Conservation (phyloP, 2,797 vertebrate genomes). For the Novumbra hubbsi region DNA sequence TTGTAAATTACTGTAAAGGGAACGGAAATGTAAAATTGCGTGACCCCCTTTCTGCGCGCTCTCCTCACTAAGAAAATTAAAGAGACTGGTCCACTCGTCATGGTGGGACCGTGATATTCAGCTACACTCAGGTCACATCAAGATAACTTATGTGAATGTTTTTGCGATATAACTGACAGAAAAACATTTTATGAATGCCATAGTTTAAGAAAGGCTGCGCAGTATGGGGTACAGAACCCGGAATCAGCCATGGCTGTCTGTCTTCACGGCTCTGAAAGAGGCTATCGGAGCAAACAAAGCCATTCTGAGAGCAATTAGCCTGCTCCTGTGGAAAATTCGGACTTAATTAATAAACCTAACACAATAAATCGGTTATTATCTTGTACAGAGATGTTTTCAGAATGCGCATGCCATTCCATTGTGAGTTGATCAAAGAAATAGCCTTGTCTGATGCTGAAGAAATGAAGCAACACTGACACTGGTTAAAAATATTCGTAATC, state of each 20-base stretch:
- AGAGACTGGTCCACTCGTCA: conserved; percentile 63
- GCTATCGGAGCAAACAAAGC: conserved; percentile 67
- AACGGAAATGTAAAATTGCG: conserved; percentile 49
- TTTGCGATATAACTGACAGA: background rate
- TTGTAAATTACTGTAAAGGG: conserved; percentile 33
- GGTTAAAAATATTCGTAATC: conserved; percentile 62
- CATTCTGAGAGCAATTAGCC: conserved; percentile 45
- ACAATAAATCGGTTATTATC: background rate
- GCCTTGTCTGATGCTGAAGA: conserved; percentile 72
- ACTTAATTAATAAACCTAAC: conserved; percentile 12
- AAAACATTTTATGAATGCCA: conserved; percentile 10
- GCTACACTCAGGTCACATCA: conserved; percentile 5
- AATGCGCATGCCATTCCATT: conserved; percentile 23
- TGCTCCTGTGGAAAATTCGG: conserved; percentile 35
- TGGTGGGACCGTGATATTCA: conserved; percentile 31
- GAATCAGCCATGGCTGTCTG: conserved; percentile 61
- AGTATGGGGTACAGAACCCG: conserved; percentile 66
- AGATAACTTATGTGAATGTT: background rate
- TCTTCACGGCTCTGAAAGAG: conserved; percentile 61
- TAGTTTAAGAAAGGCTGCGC: conserved; percentile 47
- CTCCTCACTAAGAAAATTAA: conserved; percentile 58
- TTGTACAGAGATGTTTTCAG: conserved; percentile 17
- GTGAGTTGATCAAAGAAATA: conserved; percentile 64
- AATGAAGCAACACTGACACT: conserved; percentile 52
- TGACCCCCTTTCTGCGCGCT: conserved; percentile 41